Evolutionary conservation across 2,888 invertebrate genomes (phyloP).

Genomic region (Didymodactylos carnosus): DNA sequence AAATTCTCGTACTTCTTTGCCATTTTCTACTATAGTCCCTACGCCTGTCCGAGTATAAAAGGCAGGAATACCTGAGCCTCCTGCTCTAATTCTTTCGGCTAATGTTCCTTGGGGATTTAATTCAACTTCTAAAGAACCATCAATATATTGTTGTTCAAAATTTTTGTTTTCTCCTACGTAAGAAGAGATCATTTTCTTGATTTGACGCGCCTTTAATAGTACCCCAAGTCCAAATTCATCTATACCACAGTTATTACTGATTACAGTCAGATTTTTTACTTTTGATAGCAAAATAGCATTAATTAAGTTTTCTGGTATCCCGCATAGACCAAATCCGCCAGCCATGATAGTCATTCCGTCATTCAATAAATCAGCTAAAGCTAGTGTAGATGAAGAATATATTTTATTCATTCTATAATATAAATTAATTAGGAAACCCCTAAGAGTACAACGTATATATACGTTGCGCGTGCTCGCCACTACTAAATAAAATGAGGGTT

Average conservation of each 20-base stretch:
- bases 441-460: too few species aligned
- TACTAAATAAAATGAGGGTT: too few species aligned
- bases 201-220: conserved; percentile 60
- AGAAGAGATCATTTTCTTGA: conserved; percentile 79
- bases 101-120: conserved; percentile 75
- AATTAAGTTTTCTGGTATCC: conserved; percentile 93
- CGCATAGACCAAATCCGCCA: conserved; percentile 85
- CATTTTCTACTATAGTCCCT: conserved; percentile 82
- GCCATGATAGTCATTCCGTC: too few species aligned
- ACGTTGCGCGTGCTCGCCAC: too few species aligned
- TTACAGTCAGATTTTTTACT: conserved; percentile 59
- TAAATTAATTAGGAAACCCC: too few species aligned
- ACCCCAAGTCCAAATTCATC: conserved; percentile 83
- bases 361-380: too few species aligned
- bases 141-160: conserved; percentile 77
- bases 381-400: too few species aligned
- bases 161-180: conserved; percentile 98
- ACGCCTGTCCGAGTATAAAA: conserved; percentile 94
- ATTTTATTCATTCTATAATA: too few species aligned
- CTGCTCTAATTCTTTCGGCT: conserved; percentile 81
- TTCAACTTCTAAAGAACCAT: conserved; percentile 72
- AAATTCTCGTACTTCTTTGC: conserved; percentile 50
- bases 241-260: conserved; percentile 91
- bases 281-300: conserved; percentile 55
- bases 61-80: conserved; percentile 91